Conservation (phyloP, 2,797 vertebrate genomes). For the Mormyrus proboscirostris region DNA sequence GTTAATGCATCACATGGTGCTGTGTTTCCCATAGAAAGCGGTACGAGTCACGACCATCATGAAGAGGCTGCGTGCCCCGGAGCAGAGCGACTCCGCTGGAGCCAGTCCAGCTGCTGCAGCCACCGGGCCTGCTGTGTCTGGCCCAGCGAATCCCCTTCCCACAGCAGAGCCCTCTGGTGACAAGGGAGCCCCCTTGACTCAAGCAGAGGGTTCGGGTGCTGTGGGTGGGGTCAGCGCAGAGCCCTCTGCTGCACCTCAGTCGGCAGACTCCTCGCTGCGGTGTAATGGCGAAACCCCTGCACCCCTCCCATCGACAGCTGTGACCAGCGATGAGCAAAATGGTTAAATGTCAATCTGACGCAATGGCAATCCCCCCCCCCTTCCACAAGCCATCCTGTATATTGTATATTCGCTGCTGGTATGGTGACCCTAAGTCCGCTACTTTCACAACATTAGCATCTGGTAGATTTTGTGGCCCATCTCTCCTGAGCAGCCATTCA, state of each 20-base stretch:
- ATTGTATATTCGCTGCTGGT: constrained; percentile 70
- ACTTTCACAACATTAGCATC: constrained; percentile 55
- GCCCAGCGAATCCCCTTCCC: constrained; percentile 32
- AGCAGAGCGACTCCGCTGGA: constrained; percentile 61
- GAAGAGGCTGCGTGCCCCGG: constrained; percentile 85
- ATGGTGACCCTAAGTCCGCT: constrained; percentile 66
- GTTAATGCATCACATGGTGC: background rate
- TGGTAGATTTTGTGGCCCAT: constrained; percentile 47
- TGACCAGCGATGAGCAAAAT: constrained; percentile 61
- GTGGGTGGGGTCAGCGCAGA: constrained; percentile 39
- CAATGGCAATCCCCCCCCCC: constrained; percentile 24
- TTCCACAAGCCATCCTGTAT: constrained; percentile 41
- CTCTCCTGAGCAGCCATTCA: constrained; percentile 43
- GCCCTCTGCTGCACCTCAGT: constrained; percentile 32
- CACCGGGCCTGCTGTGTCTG: background rate
- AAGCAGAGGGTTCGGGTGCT: constrained; percentile 19
- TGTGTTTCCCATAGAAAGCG: constrained; percentile 72
- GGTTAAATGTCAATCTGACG: constrained; percentile 51
- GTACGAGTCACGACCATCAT: constrained; percentile 95
- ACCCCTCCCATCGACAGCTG: constrained; percentile 45
- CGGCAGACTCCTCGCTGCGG: constrained; percentile 51
- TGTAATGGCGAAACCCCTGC: constrained; percentile 68
- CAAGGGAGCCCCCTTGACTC: constrained; percentile 42
- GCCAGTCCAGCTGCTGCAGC: constrained; percentile 38
- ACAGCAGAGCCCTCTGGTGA: constrained; percentile 41